These are phyloP conservation scores for Drosophila barbarae DNA, from an alignment of 2,888 invertebrate species.

Conservation along the genomic window DNA sequence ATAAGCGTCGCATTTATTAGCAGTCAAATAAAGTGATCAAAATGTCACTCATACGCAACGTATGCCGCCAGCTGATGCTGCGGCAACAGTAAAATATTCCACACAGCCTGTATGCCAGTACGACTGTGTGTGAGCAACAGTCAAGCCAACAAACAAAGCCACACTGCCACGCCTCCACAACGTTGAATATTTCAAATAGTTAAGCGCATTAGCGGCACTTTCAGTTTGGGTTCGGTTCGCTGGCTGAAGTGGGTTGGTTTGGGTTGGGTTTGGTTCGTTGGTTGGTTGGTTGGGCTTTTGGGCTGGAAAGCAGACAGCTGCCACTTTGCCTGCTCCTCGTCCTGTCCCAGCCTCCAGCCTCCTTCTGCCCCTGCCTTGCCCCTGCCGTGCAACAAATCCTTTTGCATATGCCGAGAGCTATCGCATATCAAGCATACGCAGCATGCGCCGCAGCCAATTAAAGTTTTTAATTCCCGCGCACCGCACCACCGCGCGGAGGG, in stretches of 20 bases:
- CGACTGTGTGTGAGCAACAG: constrained; percentile 37
- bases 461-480: constrained; percentile 61
- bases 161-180: constrained; percentile 38
- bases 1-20: constrained; percentile 71
- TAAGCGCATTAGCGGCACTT: constrained; percentile 73
- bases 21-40: constrained; percentile 71
- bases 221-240: constrained; percentile 49
- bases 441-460: constrained; percentile 70
- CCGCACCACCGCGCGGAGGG: constrained; percentile 16
- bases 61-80: constrained; percentile 48
- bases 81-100: constrained; percentile 57
- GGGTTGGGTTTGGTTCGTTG: not conserved
- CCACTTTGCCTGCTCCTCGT: constrained; percentile 25
- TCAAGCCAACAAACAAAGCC: constrained; percentile 39
- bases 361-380: not conserved
- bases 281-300: constrained; percentile 8
- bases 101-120: constrained; percentile 33
- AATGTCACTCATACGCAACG: constrained; percentile 69
- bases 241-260: constrained; percentile 18
- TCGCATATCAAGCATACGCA: constrained; percentile 68
- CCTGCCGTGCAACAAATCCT: constrained; percentile 32
- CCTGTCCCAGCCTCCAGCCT: not conserved
- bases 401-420: constrained; percentile 62
- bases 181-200: constrained; percentile 71
- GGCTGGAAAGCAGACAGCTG: constrained; percentile 35